phyloP scores from a whole-genome alignment of 2,797 vertebrate genomes.

The Protonibea diacanthus region DNA sequence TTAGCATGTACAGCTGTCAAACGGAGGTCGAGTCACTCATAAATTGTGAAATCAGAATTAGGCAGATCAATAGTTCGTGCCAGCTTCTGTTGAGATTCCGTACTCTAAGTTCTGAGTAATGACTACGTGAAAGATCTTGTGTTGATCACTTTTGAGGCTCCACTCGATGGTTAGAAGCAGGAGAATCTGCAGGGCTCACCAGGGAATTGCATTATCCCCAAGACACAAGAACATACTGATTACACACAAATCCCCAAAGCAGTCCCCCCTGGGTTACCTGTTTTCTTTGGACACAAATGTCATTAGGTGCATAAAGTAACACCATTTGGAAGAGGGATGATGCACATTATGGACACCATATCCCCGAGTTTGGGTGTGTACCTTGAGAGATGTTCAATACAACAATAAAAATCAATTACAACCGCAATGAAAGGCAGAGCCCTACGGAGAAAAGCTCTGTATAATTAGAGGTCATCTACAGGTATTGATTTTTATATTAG shows the following conservation, averaged over 20 bases:
- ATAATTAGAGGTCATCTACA: conserved; percentile 26
- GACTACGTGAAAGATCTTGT: conserved; percentile 34
- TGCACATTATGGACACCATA: not conserved
- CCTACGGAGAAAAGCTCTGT: not conserved
- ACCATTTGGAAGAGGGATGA: not conserved
- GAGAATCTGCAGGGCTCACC: conserved; percentile 3
- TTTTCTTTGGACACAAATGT: conserved; percentile 40
- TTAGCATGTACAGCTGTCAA: conserved; percentile 26
- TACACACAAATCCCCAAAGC: conserved; percentile 36
- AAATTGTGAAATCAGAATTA: conserved; percentile 41
- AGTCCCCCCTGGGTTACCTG: conserved; percentile 14
- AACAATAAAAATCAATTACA: conserved; percentile 30
- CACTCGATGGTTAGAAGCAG: conserved; percentile 13
- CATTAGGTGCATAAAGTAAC: conserved; percentile 13
- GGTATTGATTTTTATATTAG: conserved; percentile 37
- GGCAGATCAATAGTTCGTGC: conserved; percentile 42
- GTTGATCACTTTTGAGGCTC: conserved; percentile 53
- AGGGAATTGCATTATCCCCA: conserved; percentile 39
- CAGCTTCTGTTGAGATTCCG: not conserved
- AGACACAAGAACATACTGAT: conserved; percentile 25
- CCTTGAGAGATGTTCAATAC: conserved; percentile 6
- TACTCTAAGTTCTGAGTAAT: conserved; percentile 39
- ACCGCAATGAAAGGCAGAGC: not conserved
- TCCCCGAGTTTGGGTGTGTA: conserved; percentile 4
- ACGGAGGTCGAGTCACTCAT: conserved; percentile 32